phyloP scores from a whole-genome alignment of 1,140 invertebrate species.

The Caenorhabditis latens region DNA sequence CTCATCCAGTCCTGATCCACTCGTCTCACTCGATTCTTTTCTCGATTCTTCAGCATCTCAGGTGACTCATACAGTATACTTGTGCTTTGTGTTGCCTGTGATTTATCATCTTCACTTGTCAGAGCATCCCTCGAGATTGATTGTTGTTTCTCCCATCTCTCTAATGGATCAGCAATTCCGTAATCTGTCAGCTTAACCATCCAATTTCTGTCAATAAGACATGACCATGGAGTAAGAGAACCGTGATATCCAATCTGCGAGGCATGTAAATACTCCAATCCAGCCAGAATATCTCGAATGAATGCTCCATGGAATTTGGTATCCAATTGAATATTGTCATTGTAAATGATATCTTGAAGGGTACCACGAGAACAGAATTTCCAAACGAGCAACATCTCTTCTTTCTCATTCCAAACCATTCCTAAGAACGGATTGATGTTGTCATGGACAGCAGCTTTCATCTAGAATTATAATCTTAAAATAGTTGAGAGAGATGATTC shows the following conservation, averaged over 20 bases:
- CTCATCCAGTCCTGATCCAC: constrained; percentile 68
- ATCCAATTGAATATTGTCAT: constrained; percentile 73
- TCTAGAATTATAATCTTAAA: constrained; percentile 56
- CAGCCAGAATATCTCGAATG: constrained; percentile 51
- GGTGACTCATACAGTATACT: constrained; percentile 67
- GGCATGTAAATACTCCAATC: constrained; percentile 76
- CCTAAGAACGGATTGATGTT: constrained; percentile 77
- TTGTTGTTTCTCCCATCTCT: constrained; percentile 76
- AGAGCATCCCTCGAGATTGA: constrained; percentile 67
- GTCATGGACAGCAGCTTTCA: constrained; percentile 75
- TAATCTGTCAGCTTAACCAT: constrained; percentile 76
- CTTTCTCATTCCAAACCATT: constrained; percentile 77
- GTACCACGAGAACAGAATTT: constrained; percentile 77
- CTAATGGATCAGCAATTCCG: constrained; percentile 74
- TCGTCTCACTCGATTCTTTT: constrained; percentile 61
- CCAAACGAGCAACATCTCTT: constrained; percentile 76
- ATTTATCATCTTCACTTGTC: constrained; percentile 72
- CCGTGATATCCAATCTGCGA: constrained; percentile 77
- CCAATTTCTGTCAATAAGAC: constrained; percentile 77
- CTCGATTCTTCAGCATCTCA: constrained; percentile 68
- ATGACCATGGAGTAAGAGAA: constrained; percentile 73
- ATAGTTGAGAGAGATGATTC: no score
- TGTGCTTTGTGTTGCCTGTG: constrained; percentile 71
- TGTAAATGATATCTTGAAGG: constrained; percentile 77
- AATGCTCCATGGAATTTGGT: constrained; percentile 74